A percentile compares a stretch with the other conserved stretches of the same genome.
Conservation (phyloP, 2,113 vertebrate genomes). For the Cyanistes caeruleus region DNA sequence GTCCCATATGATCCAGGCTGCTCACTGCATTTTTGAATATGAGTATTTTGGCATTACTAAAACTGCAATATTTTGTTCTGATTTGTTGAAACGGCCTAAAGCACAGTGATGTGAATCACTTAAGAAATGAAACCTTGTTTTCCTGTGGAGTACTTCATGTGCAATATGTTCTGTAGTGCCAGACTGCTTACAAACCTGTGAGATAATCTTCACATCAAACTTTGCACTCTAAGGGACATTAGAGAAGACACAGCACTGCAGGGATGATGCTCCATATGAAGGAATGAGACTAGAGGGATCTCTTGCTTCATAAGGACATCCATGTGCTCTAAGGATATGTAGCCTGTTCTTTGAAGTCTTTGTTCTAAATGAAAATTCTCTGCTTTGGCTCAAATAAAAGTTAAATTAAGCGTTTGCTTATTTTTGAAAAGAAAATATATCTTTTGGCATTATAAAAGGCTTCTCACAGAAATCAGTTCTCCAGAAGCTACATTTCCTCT, state of each 20-base stretch:
- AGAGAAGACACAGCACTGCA: background rate
- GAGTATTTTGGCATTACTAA: background rate
- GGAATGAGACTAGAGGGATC: background rate
- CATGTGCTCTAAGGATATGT: background rate
- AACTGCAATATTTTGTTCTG: background rate
- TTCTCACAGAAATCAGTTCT: background rate
- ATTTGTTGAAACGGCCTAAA: background rate
- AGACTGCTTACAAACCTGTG: fast-evolving
- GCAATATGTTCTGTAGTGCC: background rate
- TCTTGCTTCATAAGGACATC: background rate
- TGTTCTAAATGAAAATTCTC: background rate
- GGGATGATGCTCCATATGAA: background rate
- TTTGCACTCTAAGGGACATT: background rate
- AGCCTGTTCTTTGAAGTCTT: background rate
- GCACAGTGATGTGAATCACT: background rate
- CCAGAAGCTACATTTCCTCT: background rate
- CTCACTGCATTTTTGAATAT: background rate
- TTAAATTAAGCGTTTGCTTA: background rate
- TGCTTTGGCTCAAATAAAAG: background rate
- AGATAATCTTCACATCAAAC: background rate
- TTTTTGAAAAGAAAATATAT: background rate
- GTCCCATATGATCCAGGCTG: background rate
- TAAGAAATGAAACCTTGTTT: background rate
- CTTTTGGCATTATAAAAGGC: background rate
- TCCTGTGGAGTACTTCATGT: background rate